phyloP scores from a whole-genome alignment of 2,113 vertebrate species.

The Neodon shergylaensis region DNA sequence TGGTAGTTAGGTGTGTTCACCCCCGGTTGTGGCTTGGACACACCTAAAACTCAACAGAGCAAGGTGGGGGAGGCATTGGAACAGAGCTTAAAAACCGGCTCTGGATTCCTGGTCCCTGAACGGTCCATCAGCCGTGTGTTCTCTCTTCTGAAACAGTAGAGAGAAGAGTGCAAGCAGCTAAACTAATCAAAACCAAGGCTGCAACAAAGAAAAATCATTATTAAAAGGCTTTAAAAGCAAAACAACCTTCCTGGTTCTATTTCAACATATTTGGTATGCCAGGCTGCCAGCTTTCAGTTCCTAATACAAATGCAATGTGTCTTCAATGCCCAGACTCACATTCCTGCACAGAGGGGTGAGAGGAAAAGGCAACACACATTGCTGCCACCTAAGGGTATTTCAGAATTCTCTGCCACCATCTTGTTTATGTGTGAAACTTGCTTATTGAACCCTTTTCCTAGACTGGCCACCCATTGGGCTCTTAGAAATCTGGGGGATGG shows the following conservation, averaged over 20 bases:
- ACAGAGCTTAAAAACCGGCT: neutral
- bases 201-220: neutral
- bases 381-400: neutral
- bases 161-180: conserved; percentile 9
- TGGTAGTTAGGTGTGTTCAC: neutral
- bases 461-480: neutral
- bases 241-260: neutral
- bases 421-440: neutral
- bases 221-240: neutral
- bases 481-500: neutral
- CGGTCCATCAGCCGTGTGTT: neutral
- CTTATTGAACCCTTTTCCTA: neutral
- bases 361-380: neutral
- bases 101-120: neutral
- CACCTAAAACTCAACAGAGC: neutral
- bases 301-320: neutral
- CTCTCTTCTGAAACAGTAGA: neutral
- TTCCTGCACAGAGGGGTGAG: neutral
- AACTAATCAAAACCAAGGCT: neutral
- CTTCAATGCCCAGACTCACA: neutral
- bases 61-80: neutral
- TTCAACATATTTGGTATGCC: neutral
- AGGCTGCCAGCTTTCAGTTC: neutral
- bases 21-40: neutral
- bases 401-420: neutral